Evolutionary conservation across 2,888 invertebrate genomes (phyloP).

Genomic region (Terebella lapidaria): DNA sequence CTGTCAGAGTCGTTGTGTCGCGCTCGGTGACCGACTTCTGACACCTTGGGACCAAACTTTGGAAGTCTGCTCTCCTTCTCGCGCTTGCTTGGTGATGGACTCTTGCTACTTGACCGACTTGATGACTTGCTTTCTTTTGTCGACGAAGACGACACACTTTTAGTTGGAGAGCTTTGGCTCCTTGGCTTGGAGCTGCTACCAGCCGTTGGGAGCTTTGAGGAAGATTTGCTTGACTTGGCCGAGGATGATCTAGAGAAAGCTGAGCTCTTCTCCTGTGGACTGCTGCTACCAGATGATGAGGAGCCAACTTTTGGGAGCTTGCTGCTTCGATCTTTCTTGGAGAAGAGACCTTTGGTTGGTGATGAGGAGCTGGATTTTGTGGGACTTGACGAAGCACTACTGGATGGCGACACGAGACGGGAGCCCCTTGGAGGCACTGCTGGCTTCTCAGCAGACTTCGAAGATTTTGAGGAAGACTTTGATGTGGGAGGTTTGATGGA

Average conservation of each 20-base stretch:
- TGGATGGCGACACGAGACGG: background rate
- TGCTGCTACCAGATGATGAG: background rate
- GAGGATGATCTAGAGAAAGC: background rate
- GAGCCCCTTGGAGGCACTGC: background rate
- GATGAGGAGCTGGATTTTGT: constrained; percentile 1
- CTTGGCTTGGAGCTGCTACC: background rate
- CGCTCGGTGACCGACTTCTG: constrained; percentile 8
- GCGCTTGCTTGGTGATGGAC: constrained; percentile 29
- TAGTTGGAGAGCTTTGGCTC: background rate
- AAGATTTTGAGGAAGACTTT: background rate
- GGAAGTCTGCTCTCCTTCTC: constrained; percentile 33
- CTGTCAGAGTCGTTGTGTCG: constrained; percentile 38
- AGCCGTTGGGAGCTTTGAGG: background rate
- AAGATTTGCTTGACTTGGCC: background rate
- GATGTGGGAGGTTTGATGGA: background rate
- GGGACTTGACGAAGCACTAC: background rate
- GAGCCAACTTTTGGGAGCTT: background rate
- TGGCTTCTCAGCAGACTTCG: background rate
- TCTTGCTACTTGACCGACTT: constrained; percentile 11
- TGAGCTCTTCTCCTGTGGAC: background rate
- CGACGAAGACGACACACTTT: background rate
- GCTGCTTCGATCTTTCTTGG: background rate
- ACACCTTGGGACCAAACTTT: constrained; percentile 2
- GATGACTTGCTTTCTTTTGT: background rate
- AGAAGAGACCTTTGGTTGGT: background rate